Conservation (phyloP, 2,888 invertebrate species). For the Lycia hirtaria region DNA sequence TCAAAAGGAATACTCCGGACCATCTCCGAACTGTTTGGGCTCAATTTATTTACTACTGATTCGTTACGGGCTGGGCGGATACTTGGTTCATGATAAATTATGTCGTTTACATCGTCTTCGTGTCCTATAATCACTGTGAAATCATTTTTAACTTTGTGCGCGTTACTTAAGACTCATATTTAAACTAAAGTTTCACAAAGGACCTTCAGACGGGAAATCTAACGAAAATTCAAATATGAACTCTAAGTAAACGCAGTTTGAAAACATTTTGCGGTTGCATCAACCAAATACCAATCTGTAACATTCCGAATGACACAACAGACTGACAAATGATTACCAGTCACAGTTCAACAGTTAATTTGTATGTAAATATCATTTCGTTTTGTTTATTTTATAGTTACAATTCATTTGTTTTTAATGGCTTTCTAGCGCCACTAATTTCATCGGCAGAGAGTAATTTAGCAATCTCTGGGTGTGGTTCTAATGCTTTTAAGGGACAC, state of each 20-base stretch:
- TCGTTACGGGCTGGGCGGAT: slow-evolving; percentile 82
- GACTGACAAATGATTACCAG: slow-evolving; percentile 80
- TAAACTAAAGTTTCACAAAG: slow-evolving; percentile 23
- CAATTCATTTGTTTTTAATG: slow-evolving; percentile 46
- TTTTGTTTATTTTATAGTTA: slow-evolving; percentile 50
- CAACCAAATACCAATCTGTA: slow-evolving; percentile 47
- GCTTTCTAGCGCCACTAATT: slow-evolving; percentile 28
- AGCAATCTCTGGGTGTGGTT: slow-evolving; percentile 26
- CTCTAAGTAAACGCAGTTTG: slow-evolving; percentile 50
- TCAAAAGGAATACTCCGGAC: slow-evolving; percentile 76
- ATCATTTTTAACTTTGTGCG: slow-evolving; percentile 51
- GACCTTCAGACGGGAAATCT: slow-evolving; percentile 17
- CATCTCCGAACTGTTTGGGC: slow-evolving; percentile 76
- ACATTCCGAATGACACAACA: slow-evolving; percentile 74
- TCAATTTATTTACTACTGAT: slow-evolving; percentile 83
- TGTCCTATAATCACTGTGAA: slow-evolving; percentile 36
- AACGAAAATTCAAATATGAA: slow-evolving; percentile 52
- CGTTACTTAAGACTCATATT: slow-evolving; percentile 46
- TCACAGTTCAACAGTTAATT: slow-evolving; percentile 79
- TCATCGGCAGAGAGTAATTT: slow-evolving; percentile 21
- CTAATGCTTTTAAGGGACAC: slow-evolving; percentile 42
- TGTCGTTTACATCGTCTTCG: slow-evolving; percentile 70
- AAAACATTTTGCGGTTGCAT: slow-evolving; percentile 52
- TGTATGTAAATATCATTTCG: slow-evolving; percentile 73
- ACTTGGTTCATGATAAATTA: slow-evolving; percentile 83